Evolutionary conservation across 2,113 vertebrate genomes (phyloP).

Genomic region (Pseudorectes ferrugineus): DNA sequence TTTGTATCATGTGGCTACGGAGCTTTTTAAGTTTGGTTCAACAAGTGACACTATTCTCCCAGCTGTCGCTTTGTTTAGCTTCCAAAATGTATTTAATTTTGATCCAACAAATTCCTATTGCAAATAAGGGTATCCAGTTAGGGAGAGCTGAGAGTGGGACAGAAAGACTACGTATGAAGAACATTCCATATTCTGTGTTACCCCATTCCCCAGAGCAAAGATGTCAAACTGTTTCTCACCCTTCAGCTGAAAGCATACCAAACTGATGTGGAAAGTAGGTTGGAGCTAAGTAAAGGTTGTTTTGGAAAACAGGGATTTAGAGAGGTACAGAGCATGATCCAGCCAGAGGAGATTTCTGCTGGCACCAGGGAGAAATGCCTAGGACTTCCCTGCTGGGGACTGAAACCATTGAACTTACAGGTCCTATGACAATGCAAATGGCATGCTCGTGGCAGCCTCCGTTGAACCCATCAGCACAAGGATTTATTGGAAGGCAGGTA

Average conservation of each 20-base stretch:
- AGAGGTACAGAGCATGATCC: neutral
- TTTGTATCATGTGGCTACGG: neutral
- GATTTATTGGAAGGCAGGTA: constrained; percentile 79
- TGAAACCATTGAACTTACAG: constrained; percentile 73
- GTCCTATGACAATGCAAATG: constrained; percentile 81
- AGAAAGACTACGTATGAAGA: neutral
- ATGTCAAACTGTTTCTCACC: neutral
- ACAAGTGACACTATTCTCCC: neutral
- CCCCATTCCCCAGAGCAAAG: neutral
- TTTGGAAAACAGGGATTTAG: neutral
- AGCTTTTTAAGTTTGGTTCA: no score
- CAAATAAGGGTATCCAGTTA: neutral
- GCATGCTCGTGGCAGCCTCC: constrained; percentile 91
- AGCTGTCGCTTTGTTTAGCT: neutral
- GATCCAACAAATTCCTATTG: neutral
- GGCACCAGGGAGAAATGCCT: neutral
- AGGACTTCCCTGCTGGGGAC: neutral
- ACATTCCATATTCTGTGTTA: neutral
- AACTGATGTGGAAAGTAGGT: neutral
- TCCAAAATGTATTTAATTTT: neutral
- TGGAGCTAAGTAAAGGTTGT: neutral
- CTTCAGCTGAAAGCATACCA: neutral
- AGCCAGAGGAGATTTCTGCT: neutral
- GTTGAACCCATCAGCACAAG: constrained; percentile 76
- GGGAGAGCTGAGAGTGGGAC: neutral